These are phyloP conservation scores for Gobiocypris rarus DNA, from an alignment of 2,113 vertebrate species.

Conservation along the genomic window DNA sequence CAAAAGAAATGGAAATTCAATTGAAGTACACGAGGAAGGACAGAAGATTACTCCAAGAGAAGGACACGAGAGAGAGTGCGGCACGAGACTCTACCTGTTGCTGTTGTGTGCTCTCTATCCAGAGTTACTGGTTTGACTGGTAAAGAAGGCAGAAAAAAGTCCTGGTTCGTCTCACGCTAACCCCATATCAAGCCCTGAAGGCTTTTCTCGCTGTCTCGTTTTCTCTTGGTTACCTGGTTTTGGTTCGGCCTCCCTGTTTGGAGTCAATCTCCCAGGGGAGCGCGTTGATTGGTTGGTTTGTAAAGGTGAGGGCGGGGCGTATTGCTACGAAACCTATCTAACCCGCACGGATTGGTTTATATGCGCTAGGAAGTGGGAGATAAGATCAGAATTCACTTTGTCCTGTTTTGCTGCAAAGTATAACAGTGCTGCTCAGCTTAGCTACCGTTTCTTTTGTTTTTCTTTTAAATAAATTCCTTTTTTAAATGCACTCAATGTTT, in stretches of 20 bases:
- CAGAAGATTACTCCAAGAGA: constrained; percentile 76
- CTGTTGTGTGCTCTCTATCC: constrained; percentile 79
- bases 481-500: neutral
- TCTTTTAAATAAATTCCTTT: too few species aligned
- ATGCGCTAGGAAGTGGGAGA: constrained; percentile 67
- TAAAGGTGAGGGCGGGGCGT: constrained; percentile 87
- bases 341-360: constrained; percentile 68
- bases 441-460: neutral
- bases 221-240: constrained; percentile 86
- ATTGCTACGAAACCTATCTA: constrained; percentile 53
- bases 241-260: constrained; percentile 76
- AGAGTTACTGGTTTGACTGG: constrained; percentile 85
- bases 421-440: neutral
- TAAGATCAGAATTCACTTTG: constrained; percentile 39
- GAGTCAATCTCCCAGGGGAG: constrained; percentile 67
- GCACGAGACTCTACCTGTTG: constrained; percentile 85
- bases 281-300: constrained; percentile 73
- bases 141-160: constrained; percentile 79
- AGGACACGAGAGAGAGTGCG: constrained; percentile 74
- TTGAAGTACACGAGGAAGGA: constrained; percentile 76
- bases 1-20: constrained; percentile 79
- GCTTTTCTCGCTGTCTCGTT: constrained; percentile 58
- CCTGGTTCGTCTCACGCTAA: constrained; percentile 82
- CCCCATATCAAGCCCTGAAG: constrained; percentile 84
- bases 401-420: neutral